Base-by-base conservation (phyloP, 1,140 invertebrate species). In the Dinothrombium tinctorium region DNA sequence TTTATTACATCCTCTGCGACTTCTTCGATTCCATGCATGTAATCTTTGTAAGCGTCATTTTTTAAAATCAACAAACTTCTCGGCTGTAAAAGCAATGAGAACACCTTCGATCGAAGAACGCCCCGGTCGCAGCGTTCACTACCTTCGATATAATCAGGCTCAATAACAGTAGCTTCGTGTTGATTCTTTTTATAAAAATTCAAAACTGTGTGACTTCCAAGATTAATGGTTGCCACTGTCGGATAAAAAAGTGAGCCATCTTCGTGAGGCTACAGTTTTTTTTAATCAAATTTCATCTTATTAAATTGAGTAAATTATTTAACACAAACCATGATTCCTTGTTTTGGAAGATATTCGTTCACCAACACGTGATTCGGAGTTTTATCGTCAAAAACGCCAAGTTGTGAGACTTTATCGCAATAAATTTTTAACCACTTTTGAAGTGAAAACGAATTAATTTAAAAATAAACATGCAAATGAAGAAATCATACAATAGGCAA, bases 211-310 rank as follows among this genome's bases (percentile, higher is more conserved):
- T 90, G 75, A 1, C 81, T 84, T 0, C 84, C 84, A 50, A 86
- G 71, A 47, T 72, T 84, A 32, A 96, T 78, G 1, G 89, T 96
- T 9, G 81, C 76, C 33, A 96, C 79, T 19, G 74, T 77, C 12
- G 89, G 86, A 61, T 74, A 75, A 60, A 92, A 98, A 8, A 95
- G 58, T 2, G 81, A 74, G 1, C 90, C 90, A 67, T 98, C 90
- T 31, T 76, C 71, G 65, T 98, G 90, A 3, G 89, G 76, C 73
- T 76, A 45, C 33, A 58, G 49, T 29, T 20, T 33, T 51, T 45
- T 46, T 24, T 11, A 48, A 47, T 36, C 29, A 19, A 17, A 12
- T 37, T 11, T 29, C 1, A 23, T 9, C 12, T 12, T 31, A 6
- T 43, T 43, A 37, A 39, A 23, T n/a, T n/a, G n/a, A n/a, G n/a